Conservation (phyloP, 2,888 invertebrate genomes). For the Dichetophora obliterata region DNA sequence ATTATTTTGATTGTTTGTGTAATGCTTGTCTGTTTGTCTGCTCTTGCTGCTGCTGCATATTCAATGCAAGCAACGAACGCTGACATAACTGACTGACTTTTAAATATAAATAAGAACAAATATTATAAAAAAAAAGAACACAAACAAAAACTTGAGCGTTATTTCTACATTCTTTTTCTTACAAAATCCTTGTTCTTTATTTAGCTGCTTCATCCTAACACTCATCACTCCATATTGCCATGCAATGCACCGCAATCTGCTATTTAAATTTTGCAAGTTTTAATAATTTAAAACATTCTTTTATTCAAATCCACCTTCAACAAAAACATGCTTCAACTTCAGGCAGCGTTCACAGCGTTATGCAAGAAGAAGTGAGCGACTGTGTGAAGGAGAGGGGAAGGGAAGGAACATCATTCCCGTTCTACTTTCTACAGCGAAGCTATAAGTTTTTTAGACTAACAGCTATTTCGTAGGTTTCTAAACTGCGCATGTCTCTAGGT, state of each 20-base stretch:
- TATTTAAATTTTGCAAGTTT: constrained; percentile 7
- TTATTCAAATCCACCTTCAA: neutral
- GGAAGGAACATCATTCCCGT: neutral
- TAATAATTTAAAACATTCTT: constrained; percentile 25
- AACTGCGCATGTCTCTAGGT: constrained; percentile 23
- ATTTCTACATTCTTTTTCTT: neutral
- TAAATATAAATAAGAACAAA: neutral
- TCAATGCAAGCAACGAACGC: neutral
- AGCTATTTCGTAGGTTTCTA: constrained; percentile 2
- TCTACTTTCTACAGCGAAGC: neutral
- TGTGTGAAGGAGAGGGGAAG: too few species aligned
- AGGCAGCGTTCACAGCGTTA: neutral
- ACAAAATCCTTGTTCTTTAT: neutral
- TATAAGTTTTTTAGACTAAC: constrained; percentile 16
- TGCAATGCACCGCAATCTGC: constrained; percentile 8
- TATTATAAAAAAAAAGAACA: neutral
- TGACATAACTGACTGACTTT: neutral
- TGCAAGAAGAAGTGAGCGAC: neutral
- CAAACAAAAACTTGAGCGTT: neutral
- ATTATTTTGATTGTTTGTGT: neutral
- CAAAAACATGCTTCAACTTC: neutral
- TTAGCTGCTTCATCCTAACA: neutral
- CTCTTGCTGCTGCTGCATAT: neutral
- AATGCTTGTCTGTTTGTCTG: neutral
- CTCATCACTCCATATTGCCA: neutral